Evolutionary conservation across 2,888 invertebrate species (phyloP), one percentile per base, ranked within the genome.

Genomic region (Orgyia antiqua): DNA sequence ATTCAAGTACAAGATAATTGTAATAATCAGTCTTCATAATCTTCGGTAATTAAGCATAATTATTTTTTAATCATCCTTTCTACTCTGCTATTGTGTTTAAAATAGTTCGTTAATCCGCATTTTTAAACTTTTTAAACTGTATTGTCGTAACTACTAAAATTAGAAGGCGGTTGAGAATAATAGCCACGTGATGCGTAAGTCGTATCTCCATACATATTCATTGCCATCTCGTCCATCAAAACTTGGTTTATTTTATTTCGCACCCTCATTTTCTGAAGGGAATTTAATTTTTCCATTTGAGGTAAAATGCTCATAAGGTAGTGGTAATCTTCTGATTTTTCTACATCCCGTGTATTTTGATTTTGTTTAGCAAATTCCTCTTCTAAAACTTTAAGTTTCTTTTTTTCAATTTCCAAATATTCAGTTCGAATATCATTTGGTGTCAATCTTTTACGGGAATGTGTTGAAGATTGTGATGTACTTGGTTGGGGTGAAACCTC

Each of bases 201-300:
- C n/a, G n/a, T n/a, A 27, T 28, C 20, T 20, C 28, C 28, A 28
- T 13, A 20, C 20, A 28, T 20, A 9, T 27, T 17, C 10, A 13
- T 13, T 13, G 10, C 20, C 24, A 35, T 28, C 29, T 41, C 35
- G 25, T 42, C 38, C 31, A 39, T 35, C 30, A 42, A 24, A 23
- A 39, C 27, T 35, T 41, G n/a, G n/a, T n/a, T n/a, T 33, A 31
- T 35, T 38, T 21, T 38, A 38, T 42, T 28, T 42, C 20, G 38
- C 35, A 20, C 24, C n/a, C n/a, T 7, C 28, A 17, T 26, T 24
- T 34, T 38, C 32, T 42, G 34, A 33, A 42, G 28, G 7, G 28
- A 21, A 36, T 37, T 27, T n/a, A 40, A 29, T 36, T 26, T 29
- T 15, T 41, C 24, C 34, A 41, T 38, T 19, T 34, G 26, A 33